phyloP scores from a whole-genome alignment of 2,888 invertebrate genomes.

The Anthoptus insignis region DNA sequence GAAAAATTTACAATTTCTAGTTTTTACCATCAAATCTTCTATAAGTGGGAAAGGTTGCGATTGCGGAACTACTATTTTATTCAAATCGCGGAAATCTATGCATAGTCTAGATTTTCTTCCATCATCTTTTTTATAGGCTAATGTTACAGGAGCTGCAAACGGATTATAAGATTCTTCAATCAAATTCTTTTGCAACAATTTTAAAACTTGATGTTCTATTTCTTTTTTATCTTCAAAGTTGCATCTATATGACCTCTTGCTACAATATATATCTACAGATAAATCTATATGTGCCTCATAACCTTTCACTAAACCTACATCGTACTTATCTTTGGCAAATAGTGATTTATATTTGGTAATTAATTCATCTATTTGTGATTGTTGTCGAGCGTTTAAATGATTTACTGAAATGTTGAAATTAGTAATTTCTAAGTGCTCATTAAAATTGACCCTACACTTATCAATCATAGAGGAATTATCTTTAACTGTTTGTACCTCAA shows the following conservation, averaged over 20 bases:
- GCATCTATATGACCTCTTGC: constrained; percentile 18
- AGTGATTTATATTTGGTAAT: background rate
- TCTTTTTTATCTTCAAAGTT: constrained; percentile 19
- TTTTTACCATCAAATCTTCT: constrained; percentile 58
- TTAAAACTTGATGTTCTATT: constrained; percentile 31
- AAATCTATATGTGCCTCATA: constrained; percentile 47
- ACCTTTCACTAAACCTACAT: constrained; percentile 37
- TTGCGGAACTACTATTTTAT: constrained; percentile 57
- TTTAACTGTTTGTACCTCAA: background rate
- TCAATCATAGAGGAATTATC: no score
- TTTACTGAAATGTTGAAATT: constrained; percentile 3
- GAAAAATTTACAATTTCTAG: constrained; percentile 56
- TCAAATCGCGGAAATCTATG: constrained; percentile 56
- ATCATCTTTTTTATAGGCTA: constrained; percentile 41
- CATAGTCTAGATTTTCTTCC: constrained; percentile 52
- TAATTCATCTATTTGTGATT: constrained; percentile 12
- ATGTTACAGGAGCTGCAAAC: background rate
- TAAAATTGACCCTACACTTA: constrained; percentile 28
- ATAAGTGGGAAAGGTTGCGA: constrained; percentile 59
- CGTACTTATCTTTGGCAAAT: constrained; percentile 41
- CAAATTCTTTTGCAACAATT: background rate
- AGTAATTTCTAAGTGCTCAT: constrained; percentile 14
- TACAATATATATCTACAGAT: constrained; percentile 46
- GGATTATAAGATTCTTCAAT: constrained; percentile 6
- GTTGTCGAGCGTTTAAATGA: background rate